Conservation (phyloP, 1,140 invertebrate species). For the Macrobrachium nipponense region DNA sequence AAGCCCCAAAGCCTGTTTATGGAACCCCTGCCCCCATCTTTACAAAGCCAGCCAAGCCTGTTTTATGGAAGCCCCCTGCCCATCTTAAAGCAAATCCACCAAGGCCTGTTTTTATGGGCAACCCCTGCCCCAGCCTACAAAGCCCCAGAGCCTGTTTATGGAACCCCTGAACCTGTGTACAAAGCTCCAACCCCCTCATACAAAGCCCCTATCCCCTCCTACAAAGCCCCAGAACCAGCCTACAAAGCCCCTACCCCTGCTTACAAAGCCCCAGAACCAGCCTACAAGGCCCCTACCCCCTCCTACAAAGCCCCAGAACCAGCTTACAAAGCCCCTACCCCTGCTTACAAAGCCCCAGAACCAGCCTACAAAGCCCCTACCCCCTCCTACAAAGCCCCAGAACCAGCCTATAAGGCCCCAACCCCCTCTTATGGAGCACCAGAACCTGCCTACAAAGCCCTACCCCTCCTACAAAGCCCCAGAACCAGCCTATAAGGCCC, state of each 20-base stretch:
- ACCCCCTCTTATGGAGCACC: neutral
- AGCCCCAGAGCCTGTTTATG: conserved; percentile 22
- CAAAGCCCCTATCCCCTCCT: neutral
- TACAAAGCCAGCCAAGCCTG: conserved; percentile 13
- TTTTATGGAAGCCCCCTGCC: conserved; percentile 21
- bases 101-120: neutral
- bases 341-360: conserved; percentile 12
- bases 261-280: neutral
- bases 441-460: too few species aligned
- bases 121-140: conserved; percentile 20
- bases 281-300: neutral
- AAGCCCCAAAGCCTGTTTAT: conserved; percentile 28
- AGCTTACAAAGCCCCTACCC: neutral
- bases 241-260: neutral
- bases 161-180: conserved; percentile 9
- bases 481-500: neutral
- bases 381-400: neutral
- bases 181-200: conserved; percentile 27
- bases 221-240: neutral
- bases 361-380: neutral
- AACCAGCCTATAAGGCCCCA: too few species aligned
- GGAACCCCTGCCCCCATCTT: neutral
- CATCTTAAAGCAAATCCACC: conserved; percentile 24
- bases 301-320: neutral
- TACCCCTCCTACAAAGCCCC: conserved; percentile 1